Conservation (phyloP, 1,140 invertebrate genomes). For the Rhynchophorus ferrugineus region DNA sequence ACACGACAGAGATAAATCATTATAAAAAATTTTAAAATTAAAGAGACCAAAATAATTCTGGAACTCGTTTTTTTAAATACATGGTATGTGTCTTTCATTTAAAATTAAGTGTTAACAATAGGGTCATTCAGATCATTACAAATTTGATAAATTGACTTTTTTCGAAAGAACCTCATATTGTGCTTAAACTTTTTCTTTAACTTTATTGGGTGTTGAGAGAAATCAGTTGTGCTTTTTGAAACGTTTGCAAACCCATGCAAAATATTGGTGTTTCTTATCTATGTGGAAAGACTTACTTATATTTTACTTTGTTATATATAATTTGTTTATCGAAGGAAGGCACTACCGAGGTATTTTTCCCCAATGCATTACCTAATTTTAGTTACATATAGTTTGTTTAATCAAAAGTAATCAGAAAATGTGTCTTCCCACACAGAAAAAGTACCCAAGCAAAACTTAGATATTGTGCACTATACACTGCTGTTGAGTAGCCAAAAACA, state of each 20-base stretch:
- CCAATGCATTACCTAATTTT: background rate
- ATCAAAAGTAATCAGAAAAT: constrained; percentile 59
- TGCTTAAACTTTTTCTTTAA: too few relatives aligned
- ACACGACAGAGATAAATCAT: too few relatives aligned
- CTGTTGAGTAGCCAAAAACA: constrained; percentile 35
- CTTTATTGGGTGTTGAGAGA: too few relatives aligned
- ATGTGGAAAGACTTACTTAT: constrained; percentile 44
- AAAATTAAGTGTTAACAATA: too few relatives aligned
- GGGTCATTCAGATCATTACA: too few relatives aligned
- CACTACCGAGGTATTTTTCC: constrained; percentile 9
- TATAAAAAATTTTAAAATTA: too few relatives aligned
- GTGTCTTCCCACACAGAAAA: constrained; percentile 75
- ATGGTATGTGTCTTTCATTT: too few relatives aligned
- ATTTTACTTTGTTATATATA: constrained; percentile 28
- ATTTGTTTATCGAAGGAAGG: constrained; percentile 9
- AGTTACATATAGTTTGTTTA: constrained; percentile 2
- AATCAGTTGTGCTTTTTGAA: too few relatives aligned
- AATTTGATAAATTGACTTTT: too few relatives aligned
- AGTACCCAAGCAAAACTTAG: constrained; percentile 35
- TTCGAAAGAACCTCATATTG: too few relatives aligned
- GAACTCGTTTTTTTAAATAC: too few relatives aligned
- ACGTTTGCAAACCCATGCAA: constrained; percentile 7
- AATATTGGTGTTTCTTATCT: constrained; percentile 41
- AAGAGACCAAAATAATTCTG: too few relatives aligned
- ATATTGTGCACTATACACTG: constrained; percentile 39